Conservation (phyloP, 2,888 invertebrate genomes). For the Coenonympha arcania region DNA sequence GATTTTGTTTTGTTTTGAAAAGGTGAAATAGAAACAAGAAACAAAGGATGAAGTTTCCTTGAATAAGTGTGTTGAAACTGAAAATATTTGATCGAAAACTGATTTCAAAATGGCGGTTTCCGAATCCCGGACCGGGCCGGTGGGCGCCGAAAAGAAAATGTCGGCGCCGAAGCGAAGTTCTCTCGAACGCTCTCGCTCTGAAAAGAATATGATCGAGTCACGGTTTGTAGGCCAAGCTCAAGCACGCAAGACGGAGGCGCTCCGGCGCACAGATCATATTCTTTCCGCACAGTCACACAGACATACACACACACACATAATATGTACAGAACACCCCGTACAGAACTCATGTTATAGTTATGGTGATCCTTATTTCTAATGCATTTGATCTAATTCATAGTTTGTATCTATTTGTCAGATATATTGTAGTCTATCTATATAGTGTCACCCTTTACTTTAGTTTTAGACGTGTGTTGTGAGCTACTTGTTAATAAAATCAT, state of each 20-base stretch:
- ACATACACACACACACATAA: constrained; percentile 33
- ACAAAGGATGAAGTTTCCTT: constrained; percentile 84
- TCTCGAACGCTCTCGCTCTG: constrained; percentile 48
- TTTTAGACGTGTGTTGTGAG: constrained; percentile 61
- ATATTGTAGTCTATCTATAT: constrained; percentile 37
- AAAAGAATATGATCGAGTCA: constrained; percentile 68
- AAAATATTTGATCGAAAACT: constrained; percentile 71
- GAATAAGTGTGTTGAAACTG: constrained; percentile 68
- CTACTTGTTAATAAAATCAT: constrained; percentile 66
- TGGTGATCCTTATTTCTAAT: constrained; percentile 52
- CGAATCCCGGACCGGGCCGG: constrained; percentile 52
- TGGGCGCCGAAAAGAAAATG: constrained; percentile 46
- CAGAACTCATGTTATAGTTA: too few relatives aligned
- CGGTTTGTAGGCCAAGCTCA: constrained; percentile 43
- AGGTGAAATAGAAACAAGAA: constrained; percentile 89
- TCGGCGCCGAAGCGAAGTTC: constrained; percentile 50
- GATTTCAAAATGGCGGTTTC: constrained; percentile 61
- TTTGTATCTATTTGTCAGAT: constrained; percentile 53
- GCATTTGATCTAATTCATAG: constrained; percentile 46
- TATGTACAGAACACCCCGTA: too few relatives aligned
- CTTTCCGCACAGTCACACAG: constrained; percentile 39
- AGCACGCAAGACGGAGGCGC: constrained; percentile 56
- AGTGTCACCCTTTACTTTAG: constrained; percentile 54
- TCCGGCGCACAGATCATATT: constrained; percentile 56
- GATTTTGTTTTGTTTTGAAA: constrained; percentile 86